Evolutionary conservation across 2,797 vertebrate species (phyloP).

Genomic region (Gallirallus australis): DNA sequence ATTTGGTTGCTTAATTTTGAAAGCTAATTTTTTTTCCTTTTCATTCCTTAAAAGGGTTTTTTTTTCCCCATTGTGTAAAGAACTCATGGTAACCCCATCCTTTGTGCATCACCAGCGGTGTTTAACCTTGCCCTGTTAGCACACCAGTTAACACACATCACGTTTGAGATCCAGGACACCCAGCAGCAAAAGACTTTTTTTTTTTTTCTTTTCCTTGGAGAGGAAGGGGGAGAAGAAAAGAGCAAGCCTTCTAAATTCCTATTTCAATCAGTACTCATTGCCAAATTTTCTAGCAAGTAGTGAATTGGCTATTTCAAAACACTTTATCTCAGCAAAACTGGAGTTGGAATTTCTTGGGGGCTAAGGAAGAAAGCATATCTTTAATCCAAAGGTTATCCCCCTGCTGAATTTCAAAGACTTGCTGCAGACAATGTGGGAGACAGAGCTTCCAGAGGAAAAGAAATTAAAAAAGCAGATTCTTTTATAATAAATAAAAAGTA

Average conservation of each 20-base stretch:
- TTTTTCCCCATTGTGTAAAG: background rate
- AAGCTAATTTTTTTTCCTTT: background rate
- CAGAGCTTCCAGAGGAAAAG: background rate
- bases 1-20: background rate
- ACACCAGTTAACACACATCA: background rate
- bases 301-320: slow-evolving; percentile 49
- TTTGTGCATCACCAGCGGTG: slow-evolving; percentile 28
- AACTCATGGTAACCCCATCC: background rate
- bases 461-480: background rate
- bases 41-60: background rate
- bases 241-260: slow-evolving; percentile 29
- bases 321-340: slow-evolving; percentile 58
- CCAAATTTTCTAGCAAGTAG: slow-evolving; percentile 40
- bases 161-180: slow-evolving; percentile 10
- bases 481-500: background rate
- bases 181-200: background rate
- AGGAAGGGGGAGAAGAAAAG: background rate
- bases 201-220: background rate
- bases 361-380: slow-evolving; percentile 38
- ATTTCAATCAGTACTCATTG: slow-evolving; percentile 43
- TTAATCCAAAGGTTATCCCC: slow-evolving; percentile 51
- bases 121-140: slow-evolving; percentile 11
- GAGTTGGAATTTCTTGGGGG: slow-evolving; percentile 55
- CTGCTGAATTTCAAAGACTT: slow-evolving; percentile 62
- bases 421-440: background rate